Conservation (phyloP, 2,113 vertebrate genomes). For the Ceyx margarethae region DNA sequence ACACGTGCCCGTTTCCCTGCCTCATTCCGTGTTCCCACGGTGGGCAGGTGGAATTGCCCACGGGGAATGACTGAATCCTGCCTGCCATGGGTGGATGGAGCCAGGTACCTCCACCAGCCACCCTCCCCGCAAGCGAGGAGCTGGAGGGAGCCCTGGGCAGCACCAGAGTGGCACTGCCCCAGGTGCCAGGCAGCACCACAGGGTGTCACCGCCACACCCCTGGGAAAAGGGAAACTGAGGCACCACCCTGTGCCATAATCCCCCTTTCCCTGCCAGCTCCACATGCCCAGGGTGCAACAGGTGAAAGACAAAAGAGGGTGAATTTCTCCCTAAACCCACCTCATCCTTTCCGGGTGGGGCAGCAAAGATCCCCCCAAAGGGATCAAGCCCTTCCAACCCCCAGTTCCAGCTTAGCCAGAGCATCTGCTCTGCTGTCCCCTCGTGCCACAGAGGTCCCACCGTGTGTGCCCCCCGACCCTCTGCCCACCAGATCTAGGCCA, state of each 20-base stretch:
- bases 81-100: background rate
- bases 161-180: background rate
- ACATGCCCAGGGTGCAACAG: background rate
- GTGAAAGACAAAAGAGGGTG: background rate
- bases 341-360: background rate
- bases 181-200: too few relatives aligned
- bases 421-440: fast-evolving
- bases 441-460: fast-evolving
- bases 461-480: background rate
- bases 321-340: background rate
- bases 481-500: constrained; percentile 33
- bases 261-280: background rate
- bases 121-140: background rate
- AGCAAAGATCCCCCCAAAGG: background rate
- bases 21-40: background rate
- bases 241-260: background rate
- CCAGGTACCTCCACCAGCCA: fast-evolving
- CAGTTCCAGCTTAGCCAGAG: background rate
- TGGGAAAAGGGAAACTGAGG: background rate
- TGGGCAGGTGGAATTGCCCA: background rate
- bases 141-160: background rate
- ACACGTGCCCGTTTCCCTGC: fast-evolving
- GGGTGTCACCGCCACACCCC: background rate
- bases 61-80: background rate
- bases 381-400: background rate